phyloP scores from a whole-genome alignment of 2,797 vertebrate species.

The Hozukius guyotensis region DNA sequence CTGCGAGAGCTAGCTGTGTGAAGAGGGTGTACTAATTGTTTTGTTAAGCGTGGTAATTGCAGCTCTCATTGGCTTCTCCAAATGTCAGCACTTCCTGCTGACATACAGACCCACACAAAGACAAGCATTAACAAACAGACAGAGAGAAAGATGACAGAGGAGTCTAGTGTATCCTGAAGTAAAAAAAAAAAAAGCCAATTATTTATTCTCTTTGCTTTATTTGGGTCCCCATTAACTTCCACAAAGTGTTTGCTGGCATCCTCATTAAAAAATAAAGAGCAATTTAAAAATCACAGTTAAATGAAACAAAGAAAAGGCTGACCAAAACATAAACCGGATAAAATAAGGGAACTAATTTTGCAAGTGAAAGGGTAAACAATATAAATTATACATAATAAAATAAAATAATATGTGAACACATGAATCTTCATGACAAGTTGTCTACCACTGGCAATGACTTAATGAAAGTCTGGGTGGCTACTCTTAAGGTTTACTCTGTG shows the following conservation, averaged over 20 bases:
- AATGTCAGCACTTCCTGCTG: slow-evolving; percentile 72
- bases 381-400: neutral
- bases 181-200: neutral
- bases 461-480: neutral
- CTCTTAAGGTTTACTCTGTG: neutral
- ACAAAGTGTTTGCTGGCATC: neutral
- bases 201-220: slow-evolving; percentile 1
- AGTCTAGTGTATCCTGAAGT: neutral
- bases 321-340: neutral
- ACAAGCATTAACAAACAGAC: neutral
- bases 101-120: neutral
- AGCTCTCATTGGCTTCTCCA: slow-evolving; percentile 68
- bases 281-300: slow-evolving; percentile 9
- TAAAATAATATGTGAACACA: neutral
- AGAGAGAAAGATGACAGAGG: neutral
- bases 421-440: neutral
- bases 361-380: neutral
- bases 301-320: neutral
- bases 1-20: slow-evolving; percentile 60
- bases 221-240: neutral
- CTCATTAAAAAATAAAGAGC: slow-evolving; percentile 15
- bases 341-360: neutral
- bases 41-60: slow-evolving; percentile 73
- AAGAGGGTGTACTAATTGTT: slow-evolving; percentile 68
- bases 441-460: neutral